A percentile compares a stretch with the other conserved stretches of the same genome.
Evolutionary conservation across 1,140 invertebrate species (phyloP).

Genomic region (Scaptomyza montana): DNA sequence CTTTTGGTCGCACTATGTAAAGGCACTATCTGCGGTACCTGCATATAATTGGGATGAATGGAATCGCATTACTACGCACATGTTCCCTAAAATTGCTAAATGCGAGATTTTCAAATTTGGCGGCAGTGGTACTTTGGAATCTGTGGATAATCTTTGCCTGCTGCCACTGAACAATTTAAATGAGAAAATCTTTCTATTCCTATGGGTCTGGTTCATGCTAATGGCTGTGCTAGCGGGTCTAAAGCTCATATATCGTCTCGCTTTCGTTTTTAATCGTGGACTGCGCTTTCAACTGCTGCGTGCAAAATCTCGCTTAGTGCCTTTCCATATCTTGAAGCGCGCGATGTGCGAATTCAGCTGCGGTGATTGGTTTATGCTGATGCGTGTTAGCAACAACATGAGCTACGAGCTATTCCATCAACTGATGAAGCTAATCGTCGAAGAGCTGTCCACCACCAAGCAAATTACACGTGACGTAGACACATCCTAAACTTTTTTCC

Average conservation of each 20-base stretch:
- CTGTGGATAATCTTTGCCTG: constrained; percentile 89
- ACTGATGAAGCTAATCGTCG: constrained; percentile 84
- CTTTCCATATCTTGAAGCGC: constrained; percentile 33
- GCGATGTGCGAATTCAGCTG: constrained; percentile 75
- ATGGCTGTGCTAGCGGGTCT: constrained; percentile 87
- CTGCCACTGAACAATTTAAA: constrained; percentile 91
- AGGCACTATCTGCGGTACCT: constrained; percentile 85
- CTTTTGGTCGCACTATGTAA: constrained; percentile 89
- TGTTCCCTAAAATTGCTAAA: constrained; percentile 92
- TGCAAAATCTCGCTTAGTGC: constrained; percentile 82
- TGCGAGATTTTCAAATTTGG: constrained; percentile 89
- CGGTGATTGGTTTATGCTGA: constrained; percentile 89
- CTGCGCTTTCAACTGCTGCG: constrained; percentile 84
- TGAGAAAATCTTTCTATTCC: constrained; percentile 91
- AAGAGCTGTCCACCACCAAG: constrained; percentile 28
- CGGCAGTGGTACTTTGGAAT: constrained; percentile 86
- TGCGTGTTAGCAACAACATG: constrained; percentile 88
- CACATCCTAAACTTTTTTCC: constrained; percentile 15
- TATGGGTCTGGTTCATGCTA: constrained; percentile 93
- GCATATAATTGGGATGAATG: constrained; percentile 74
- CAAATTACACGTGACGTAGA: constrained; percentile 18
- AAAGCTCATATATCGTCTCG: constrained; percentile 86
- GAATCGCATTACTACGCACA: constrained; percentile 86
- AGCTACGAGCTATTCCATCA: constrained; percentile 87
- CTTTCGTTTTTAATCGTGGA: constrained; percentile 58